Evolutionary conservation across 92 coral and sea anemone genomes (phyloP).

Genomic region (Nematostella vectensis): DNA sequence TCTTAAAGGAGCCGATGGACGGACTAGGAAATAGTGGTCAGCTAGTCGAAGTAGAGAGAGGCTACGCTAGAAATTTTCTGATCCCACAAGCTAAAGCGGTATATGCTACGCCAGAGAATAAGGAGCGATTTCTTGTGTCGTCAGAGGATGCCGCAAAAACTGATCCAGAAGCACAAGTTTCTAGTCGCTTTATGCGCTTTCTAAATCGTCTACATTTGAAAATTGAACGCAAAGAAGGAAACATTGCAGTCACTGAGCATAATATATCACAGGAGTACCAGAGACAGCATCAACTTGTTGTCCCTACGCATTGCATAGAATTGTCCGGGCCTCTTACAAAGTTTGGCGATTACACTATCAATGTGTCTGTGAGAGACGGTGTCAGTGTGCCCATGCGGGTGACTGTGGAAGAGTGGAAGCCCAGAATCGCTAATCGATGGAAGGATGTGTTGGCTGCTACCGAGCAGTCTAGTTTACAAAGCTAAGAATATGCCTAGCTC

Average conservation of each 20-base stretch:
- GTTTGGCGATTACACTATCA: slow-evolving; percentile 64
- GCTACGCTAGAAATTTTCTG: slow-evolving; percentile 75
- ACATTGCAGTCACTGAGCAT: slow-evolving; percentile 62
- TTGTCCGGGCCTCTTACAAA: slow-evolving; percentile 54
- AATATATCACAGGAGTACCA: slow-evolving; percentile 71
- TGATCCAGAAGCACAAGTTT: slow-evolving; percentile 48
- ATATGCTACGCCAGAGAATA: slow-evolving; percentile 87
- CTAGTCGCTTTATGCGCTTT: slow-evolving; percentile 55
- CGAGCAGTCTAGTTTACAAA: slow-evolving; percentile 3
- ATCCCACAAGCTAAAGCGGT: slow-evolving; percentile 80
- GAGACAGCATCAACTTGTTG: slow-evolving; percentile 65
- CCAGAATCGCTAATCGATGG: slow-evolving; percentile 47
- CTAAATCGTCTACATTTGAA: slow-evolving; percentile 50
- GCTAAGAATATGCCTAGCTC: too few species aligned
- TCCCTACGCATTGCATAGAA: slow-evolving; percentile 77
- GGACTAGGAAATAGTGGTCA: slow-evolving; percentile 80
- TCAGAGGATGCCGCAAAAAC: slow-evolving; percentile 38
- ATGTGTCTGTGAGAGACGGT: slow-evolving; percentile 51
- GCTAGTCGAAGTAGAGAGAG: slow-evolving; percentile 79
- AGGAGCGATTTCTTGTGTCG: slow-evolving; percentile 41
- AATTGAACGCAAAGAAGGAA: slow-evolving; percentile 55
- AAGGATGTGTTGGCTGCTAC: slow-evolving; percentile 31
- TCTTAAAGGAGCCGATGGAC: slow-evolving; percentile 64
- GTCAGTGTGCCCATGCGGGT: slow-evolving; percentile 61
- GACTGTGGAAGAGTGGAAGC: slow-evolving; percentile 58